These are phyloP conservation scores for Eulithis prunata DNA, from an alignment of 2,888 invertebrate species.

Conservation along the genomic window DNA sequence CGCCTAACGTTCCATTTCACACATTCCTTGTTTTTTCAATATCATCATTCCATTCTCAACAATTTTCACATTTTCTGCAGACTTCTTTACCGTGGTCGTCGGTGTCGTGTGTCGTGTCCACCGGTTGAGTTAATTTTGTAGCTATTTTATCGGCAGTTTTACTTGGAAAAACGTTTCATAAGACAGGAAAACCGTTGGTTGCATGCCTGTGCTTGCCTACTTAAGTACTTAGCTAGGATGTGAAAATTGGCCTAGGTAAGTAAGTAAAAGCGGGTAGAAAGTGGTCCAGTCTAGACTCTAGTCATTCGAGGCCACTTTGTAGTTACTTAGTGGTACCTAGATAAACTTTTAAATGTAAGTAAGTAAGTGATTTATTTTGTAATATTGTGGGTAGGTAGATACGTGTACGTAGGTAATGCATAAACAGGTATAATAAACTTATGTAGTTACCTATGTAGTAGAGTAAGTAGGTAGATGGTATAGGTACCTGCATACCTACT, in stretches of 20 bases:
- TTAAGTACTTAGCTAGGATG: constrained; percentile 19
- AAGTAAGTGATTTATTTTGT: neutral
- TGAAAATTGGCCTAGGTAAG: constrained; percentile 34
- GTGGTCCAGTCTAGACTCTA: constrained; percentile 36
- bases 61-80: neutral
- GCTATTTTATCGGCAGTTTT: no score
- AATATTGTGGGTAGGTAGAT: neutral
- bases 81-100: no score
- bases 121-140: no score
- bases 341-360: constrained; percentile 5
- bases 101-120: no score
- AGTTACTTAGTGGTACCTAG: neutral
- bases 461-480: no score
- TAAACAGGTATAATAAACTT: no score
- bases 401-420: no score
- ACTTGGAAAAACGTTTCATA: no score
- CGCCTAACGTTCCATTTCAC: neutral
- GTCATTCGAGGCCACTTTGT: constrained; percentile 24
- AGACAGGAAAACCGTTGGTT: no score
- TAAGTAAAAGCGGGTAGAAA: constrained; percentile 52
- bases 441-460: no score
- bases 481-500: no score
- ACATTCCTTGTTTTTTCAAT: neutral
- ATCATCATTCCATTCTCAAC: neutral
- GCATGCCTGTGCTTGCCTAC: neutral